Evolutionary conservation across 2,797 vertebrate species (phyloP), one percentile per base, ranked within the genome.

Genomic region (Salmo trutta): DNA sequence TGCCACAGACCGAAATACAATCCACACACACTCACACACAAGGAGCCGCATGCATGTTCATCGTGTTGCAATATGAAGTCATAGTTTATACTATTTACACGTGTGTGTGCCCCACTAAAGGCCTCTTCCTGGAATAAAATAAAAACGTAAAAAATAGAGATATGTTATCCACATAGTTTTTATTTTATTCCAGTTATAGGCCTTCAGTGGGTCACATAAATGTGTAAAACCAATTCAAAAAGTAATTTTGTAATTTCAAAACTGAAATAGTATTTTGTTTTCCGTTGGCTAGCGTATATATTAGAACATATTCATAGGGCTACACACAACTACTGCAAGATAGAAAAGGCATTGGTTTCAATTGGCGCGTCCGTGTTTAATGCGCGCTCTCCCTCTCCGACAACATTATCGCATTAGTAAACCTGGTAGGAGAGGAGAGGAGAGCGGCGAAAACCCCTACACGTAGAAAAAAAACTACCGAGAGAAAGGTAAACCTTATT

Each of bases 381-480:
- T 78, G 84, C 73, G 79, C 85, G 87, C 85, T 2, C 69, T 78
- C 82, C 88, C 83, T 77, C 86, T 83, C 19, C 71, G 72, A 78
- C 54, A 81, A 86, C 77, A 65, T 71, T 24, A 67, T 53, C 84
- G 5, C 5, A 16, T 53, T 47, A 0, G 47, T 71, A 85, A 87
- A 88, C 88, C 89, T 88, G 89, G 88, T 85, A 88, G 36, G 70
- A 84, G 71, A 52, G 71, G 56, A 76, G 79, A 4, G 17, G 15
- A 5, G 84, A 88, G 73, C 78, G 76, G 70, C 75, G 77, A 69
- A 83, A 84, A 89, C 47, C 75, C 41, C 77, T 52, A 5, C 88
- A 82, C 83, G 84, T 89, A 10, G 86, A 86, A 87, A 75, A 62
- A 69, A 14, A 71, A n/a, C 17, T 5, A 59, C 0, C 71, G 17